phyloP scores from a whole-genome alignment of 2,113 vertebrate genomes.

The Gopherus flavomarginatus region DNA sequence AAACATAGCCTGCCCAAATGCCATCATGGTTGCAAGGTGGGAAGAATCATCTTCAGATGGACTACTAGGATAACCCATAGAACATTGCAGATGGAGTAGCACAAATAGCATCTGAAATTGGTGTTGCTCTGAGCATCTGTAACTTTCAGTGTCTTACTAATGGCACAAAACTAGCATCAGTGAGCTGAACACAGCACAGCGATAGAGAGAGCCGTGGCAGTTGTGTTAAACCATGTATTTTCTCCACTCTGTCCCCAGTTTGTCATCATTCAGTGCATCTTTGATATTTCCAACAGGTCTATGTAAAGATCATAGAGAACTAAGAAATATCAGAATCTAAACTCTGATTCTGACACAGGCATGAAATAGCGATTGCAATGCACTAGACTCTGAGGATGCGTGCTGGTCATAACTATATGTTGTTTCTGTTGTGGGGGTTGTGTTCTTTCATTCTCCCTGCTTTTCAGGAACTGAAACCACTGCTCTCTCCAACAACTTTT shows the following conservation, averaged over 20 bases:
- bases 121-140: neutral
- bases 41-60: neutral
- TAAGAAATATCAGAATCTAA: neutral
- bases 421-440: accelerated
- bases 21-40: neutral
- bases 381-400: neutral
- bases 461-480: neutral
- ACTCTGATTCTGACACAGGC: neutral
- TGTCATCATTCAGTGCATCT: neutral
- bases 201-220: neutral
- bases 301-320: neutral
- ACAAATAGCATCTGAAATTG: neutral
- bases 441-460: neutral
- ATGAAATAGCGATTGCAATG: neutral
- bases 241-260: neutral
- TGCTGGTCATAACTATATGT: neutral
- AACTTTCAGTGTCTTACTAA: neutral
- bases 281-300: neutral
- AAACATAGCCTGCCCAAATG: neutral
- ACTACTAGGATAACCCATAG: neutral
- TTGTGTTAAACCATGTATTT: neutral
- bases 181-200: neutral
- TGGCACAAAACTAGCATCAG: neutral
- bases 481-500: neutral
- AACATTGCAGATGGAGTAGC: neutral